A percentile compares a stretch with the other conserved stretches of the same genome.
Evolutionary conservation across 2,113 vertebrate genomes (phyloP).

Genomic region (Raja brachyura): DNA sequence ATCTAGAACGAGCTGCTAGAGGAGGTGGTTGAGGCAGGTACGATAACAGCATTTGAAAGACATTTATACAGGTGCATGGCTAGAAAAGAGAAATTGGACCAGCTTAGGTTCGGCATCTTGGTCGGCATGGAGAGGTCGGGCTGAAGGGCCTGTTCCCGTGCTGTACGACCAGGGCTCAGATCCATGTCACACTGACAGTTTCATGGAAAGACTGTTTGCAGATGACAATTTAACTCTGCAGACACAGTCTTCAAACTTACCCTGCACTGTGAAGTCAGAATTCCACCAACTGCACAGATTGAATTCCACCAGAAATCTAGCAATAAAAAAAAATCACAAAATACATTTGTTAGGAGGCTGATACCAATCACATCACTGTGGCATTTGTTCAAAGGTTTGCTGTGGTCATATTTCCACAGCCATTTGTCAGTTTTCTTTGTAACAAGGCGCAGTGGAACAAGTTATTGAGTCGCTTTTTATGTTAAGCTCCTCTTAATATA

Average conservation of each 20-base stretch:
- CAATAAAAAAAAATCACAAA: slow-evolving; percentile 41
- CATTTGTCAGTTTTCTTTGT: neutral
- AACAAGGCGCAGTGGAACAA: neutral
- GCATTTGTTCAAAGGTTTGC: neutral
- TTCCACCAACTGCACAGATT: slow-evolving; percentile 97
- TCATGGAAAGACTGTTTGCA: neutral
- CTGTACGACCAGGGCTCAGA: neutral
- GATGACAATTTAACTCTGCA: neutral
- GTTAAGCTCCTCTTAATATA: neutral
- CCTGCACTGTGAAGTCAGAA: slow-evolving; percentile 80
- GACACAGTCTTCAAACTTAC: slow-evolving; percentile 54
- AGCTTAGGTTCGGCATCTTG: no score
- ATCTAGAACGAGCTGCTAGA: no score
- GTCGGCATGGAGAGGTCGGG: no score
- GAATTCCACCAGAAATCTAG: slow-evolving; percentile 93
- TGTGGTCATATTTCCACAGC: neutral
- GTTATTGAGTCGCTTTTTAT: neutral
- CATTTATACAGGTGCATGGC: no score
- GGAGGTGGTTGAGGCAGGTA: no score
- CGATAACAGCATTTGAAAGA: no score
- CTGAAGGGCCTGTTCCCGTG: no score
- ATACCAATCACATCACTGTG: neutral
- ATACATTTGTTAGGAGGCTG: neutral
- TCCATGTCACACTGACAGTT: neutral
- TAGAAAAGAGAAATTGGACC: no score